These are phyloP conservation scores for Nannoperca obscura DNA, from an alignment of 2,797 vertebrate genomes.

Conservation along the genomic window DNA sequence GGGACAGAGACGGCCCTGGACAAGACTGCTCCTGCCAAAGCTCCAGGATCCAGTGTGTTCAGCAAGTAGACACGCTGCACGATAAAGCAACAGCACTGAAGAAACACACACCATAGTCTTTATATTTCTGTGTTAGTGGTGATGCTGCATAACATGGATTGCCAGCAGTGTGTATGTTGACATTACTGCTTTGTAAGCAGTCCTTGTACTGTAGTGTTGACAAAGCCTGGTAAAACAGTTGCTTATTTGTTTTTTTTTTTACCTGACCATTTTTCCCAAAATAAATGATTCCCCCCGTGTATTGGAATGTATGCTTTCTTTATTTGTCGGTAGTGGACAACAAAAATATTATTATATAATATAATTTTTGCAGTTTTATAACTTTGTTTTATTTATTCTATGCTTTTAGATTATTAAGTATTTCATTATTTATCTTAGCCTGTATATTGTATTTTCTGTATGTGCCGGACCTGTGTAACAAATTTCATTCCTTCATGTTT, in stretches of 20 bases:
- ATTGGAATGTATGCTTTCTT: neutral
- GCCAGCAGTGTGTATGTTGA: neutral
- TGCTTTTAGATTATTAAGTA: no score
- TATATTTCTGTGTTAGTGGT: neutral
- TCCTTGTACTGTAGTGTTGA: constrained; percentile 1
- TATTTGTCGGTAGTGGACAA: neutral
- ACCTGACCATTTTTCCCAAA: constrained; percentile 9
- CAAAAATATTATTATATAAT: no score
- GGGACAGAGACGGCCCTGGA: constrained; percentile 91
- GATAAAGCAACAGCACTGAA: neutral
- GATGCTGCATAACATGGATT: neutral
- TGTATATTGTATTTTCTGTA: no score
- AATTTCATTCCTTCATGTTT: no score
- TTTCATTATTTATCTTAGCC: no score
- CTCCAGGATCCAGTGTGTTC: constrained; percentile 90
- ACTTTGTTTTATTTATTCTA: no score
- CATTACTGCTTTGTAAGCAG: neutral
- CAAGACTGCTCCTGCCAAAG: constrained; percentile 80
- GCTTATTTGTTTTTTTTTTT: constrained; percentile 18
- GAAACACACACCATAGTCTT: constrained; percentile 3
- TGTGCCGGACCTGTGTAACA: no score
- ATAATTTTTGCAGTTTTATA: no score
- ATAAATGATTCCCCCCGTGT: constrained; percentile 25
- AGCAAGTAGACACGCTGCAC: constrained; percentile 73
- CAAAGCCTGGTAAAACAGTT: constrained; percentile 12